These are phyloP conservation scores for Drosophila gaucha DNA, from an alignment of 2,888 invertebrate species.

Conservation along the genomic window DNA sequence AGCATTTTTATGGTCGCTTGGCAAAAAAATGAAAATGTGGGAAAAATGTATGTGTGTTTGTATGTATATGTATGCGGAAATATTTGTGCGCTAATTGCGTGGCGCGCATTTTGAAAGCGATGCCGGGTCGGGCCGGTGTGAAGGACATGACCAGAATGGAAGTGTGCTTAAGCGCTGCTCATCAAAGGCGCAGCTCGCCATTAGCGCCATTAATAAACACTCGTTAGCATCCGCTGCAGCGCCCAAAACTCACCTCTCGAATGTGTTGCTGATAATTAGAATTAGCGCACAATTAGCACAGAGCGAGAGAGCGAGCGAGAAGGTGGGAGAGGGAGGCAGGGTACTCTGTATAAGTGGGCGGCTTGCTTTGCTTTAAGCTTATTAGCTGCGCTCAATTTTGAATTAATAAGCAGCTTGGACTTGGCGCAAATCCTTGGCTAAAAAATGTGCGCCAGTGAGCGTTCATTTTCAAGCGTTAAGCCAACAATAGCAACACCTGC, in stretches of 20 bases:
- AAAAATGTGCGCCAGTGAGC: constrained; percentile 28
- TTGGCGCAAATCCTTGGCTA: constrained; percentile 52
- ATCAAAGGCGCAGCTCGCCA: constrained; percentile 73
- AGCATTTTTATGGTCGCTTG: constrained; percentile 76
- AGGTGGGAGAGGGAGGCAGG: background rate
- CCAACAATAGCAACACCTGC: constrained; percentile 80
- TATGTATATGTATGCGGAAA: constrained; percentile 65
- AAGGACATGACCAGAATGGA: constrained; percentile 34
- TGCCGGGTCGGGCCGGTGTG: constrained; percentile 11
- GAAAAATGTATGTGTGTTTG: constrained; percentile 7
- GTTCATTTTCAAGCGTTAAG: constrained; percentile 62
- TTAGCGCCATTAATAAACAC: constrained; percentile 80
- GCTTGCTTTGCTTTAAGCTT: constrained; percentile 58
- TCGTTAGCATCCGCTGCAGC: constrained; percentile 60
- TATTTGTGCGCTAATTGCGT: constrained; percentile 80
- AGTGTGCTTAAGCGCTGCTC: constrained; percentile 69
- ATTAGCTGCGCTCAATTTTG: constrained; percentile 69
- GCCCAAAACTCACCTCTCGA: constrained; percentile 44
- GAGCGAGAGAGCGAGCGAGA: background rate
- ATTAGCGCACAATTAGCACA: constrained; percentile 75
- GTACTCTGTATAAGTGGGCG: background rate
- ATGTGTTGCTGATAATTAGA: constrained; percentile 79
- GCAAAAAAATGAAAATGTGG: constrained; percentile 33
- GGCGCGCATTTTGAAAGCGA: constrained; percentile 43
- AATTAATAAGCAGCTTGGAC: constrained; percentile 79